Conservation (phyloP, 2,888 invertebrate species). For the Euphydryas editha region DNA sequence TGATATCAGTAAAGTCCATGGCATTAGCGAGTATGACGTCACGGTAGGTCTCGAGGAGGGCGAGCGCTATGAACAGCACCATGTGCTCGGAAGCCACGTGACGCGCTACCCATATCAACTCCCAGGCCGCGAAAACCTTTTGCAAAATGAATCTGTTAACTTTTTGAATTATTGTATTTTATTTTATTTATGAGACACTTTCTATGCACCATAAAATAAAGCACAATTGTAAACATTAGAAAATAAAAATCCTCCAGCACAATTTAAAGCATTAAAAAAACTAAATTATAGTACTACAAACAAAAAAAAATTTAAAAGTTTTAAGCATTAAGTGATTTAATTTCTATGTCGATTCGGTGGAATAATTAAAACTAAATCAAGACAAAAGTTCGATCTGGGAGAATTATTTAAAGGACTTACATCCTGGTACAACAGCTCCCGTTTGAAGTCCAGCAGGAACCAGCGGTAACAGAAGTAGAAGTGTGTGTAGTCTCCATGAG, state of each 20-base stretch:
- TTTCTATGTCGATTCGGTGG: no score
- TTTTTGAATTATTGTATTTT: no score
- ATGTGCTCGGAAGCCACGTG: slow-evolving; percentile 94
- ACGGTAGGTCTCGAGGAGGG: slow-evolving; percentile 95
- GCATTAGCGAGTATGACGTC: slow-evolving; percentile 97
- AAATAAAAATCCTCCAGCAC: no score
- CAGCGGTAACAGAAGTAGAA: slow-evolving; percentile 99
- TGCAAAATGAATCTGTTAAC: neutral
- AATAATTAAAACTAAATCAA: no score
- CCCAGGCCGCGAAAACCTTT: slow-evolving; percentile 94
- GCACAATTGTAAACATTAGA: no score
- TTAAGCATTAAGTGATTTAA: no score
- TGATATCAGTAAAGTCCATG: slow-evolving; percentile 99
- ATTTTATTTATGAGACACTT: no score
- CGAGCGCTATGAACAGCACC: slow-evolving; percentile 96
- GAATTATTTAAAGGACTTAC: slow-evolving; percentile 72
- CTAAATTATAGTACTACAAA: no score
- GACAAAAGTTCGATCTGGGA: neutral
- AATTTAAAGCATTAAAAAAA: no score
- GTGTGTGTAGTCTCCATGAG: slow-evolving; percentile 97
- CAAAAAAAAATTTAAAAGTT: no score
- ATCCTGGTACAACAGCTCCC: slow-evolving; percentile 96
- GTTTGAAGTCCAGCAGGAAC: slow-evolving; percentile 98
- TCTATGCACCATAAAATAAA: no score
- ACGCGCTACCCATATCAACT: slow-evolving; percentile 97